Conservation (phyloP, 1,140 invertebrate species). For the Chlorops oryzae region DNA sequence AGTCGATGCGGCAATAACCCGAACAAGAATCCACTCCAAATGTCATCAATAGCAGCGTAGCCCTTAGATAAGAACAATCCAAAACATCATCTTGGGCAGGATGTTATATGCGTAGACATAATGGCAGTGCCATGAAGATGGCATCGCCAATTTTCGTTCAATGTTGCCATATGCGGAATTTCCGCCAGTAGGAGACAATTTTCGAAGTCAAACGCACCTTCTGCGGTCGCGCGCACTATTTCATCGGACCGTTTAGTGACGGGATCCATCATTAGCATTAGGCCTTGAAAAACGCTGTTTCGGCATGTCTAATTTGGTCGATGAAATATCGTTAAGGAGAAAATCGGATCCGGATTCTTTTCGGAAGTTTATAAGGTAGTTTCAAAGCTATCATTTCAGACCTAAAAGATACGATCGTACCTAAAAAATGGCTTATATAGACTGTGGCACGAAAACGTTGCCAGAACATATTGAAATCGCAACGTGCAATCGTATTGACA, state of each 20-base stretch:
- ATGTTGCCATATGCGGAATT: constrained; percentile 13
- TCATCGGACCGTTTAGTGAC: constrained; percentile 60
- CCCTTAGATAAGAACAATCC: constrained; percentile 2
- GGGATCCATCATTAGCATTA: constrained; percentile 73
- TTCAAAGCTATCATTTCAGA: too few species aligned
- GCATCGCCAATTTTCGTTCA: not conserved
- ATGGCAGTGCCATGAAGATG: not conserved
- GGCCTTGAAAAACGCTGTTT: constrained; percentile 80
- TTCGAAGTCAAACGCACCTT: too few species aligned
- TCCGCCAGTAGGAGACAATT: too few species aligned
- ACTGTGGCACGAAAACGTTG: too few species aligned
- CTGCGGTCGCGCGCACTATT: constrained; percentile 32
- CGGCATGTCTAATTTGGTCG: constrained; percentile 81
- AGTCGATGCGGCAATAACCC: constrained; percentile 20
- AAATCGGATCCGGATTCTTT: constrained; percentile 91
- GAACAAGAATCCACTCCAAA: constrained; percentile 12
- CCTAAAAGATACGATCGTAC: too few species aligned
- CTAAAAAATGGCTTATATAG: too few species aligned
- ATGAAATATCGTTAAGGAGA: constrained; percentile 89
- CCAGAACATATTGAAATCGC: too few species aligned
- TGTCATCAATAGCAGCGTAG: constrained; percentile 11
- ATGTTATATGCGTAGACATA: not conserved
- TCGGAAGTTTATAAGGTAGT: constrained; percentile 94
- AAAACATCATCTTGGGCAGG: not conserved
- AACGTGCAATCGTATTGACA: too few species aligned